Evolutionary conservation across 2,113 vertebrate species (phyloP), one percentile per base, ranked within the genome.

Genomic region (Camarhynchus parvulus): DNA sequence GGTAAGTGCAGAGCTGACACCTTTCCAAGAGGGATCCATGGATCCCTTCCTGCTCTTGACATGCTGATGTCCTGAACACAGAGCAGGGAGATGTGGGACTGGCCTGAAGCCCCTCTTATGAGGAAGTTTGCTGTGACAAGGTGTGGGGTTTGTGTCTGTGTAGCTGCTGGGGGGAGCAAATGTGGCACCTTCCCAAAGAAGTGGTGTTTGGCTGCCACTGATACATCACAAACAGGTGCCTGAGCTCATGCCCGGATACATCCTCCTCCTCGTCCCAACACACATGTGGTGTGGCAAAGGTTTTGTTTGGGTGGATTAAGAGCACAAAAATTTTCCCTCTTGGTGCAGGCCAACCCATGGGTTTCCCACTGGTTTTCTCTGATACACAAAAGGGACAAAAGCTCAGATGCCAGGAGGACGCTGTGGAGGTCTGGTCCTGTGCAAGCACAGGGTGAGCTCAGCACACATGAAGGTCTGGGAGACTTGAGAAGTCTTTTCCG

Each of bases 61-160:
- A 0, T 58, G 28, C 50, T 30, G 15, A 27, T 82, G 31, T 79
- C 39, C 74, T 52, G 35, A 75, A 7, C 0, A 0, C 37, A 52
- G 62, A 35, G 62, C 2, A 1, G 56, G 58, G n/a, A 61, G 41
- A 27, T 5, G 2, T 1, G 5, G 52, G 55, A 35, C 37, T 31
- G 42, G 42, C 41, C 75, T 49, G 68, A 39, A 86, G 37, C 5
- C 31, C 21, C 23, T 73, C 33, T 41, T 1, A 2, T 16, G 59
- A 73, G 55, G 78, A 50, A 25, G 59, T 55, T 55, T 77, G 27
- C 37, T 15, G 83, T 62, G 52, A 8, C 9, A 8, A 8, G 13
- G 13, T 3, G 2, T 39, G 28, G 27, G 52, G 49, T 49, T 66
- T 83, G 31, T 37, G 44, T 35, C 72, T 81, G 23, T 68, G 7